A percentile compares a stretch with the other conserved stretches of the same genome.
Evolutionary conservation across 2,797 vertebrate species (phyloP).

Genomic region (Ptychobarbus kaznakovi): DNA sequence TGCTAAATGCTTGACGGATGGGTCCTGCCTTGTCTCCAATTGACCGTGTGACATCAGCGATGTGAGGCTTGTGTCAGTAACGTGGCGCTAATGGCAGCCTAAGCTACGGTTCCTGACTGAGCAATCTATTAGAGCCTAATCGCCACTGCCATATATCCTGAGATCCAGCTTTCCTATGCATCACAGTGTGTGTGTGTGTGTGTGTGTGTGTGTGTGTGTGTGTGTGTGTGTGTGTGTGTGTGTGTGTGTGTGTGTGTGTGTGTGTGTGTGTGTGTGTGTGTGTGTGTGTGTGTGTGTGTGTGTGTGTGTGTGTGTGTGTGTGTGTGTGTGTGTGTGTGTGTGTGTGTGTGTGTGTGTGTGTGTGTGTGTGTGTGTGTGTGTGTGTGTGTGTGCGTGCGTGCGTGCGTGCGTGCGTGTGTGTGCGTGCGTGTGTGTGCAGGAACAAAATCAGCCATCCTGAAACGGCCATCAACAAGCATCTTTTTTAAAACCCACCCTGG

Average conservation of each 20-base stretch:
- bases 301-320: no score
- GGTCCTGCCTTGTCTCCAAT: constrained; percentile 68
- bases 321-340: constrained; percentile 27
- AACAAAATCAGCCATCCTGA: constrained; percentile 46
- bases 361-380: constrained; percentile 22
- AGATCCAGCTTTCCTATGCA: constrained; percentile 24
- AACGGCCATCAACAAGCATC: constrained; percentile 50
- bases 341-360: neutral
- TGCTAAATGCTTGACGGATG: constrained; percentile 61
- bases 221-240: constrained; percentile 15
- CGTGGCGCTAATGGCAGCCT: constrained; percentile 76
- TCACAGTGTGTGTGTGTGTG: constrained; percentile 19
- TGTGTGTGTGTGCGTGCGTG: constrained; percentile 26
- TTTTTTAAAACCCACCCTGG: constrained; percentile 24
- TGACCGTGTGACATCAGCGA: constrained; percentile 80
- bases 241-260: neutral
- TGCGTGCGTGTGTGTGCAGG: constrained; percentile 13
- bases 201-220: constrained; percentile 22
- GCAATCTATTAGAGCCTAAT: constrained; percentile 66
- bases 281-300: constrained; percentile 24
- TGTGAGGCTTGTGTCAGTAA: constrained; percentile 73
- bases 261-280: no score
- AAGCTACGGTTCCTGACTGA: constrained; percentile 67
- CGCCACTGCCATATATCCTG: constrained; percentile 52
- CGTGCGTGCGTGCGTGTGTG: neutral